Evolutionary conservation across 2,888 invertebrate species (phyloP).

Genomic region (Cerastoderma edule): DNA sequence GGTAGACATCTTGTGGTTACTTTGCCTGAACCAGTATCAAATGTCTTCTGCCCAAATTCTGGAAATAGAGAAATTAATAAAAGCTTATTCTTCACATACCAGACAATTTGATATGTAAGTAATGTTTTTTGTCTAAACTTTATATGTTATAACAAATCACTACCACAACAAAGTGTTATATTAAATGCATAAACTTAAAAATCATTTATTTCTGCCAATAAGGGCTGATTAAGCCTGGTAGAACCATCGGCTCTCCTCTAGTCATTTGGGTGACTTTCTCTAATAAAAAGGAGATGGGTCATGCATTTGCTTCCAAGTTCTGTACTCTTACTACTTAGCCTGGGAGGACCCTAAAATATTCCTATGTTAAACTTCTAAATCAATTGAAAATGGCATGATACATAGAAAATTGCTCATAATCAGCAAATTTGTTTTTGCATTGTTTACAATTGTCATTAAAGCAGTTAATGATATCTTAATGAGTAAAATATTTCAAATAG

Average conservation of each 20-base stretch:
- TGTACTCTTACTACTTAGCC: too few relatives aligned
- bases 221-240: background rate
- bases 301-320: too few relatives aligned
- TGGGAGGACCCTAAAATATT: too few relatives aligned
- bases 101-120: too few relatives aligned
- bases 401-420: background rate
- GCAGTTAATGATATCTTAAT: background rate
- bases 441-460: background rate
- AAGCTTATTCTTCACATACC: background rate
- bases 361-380: background rate
- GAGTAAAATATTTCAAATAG: background rate
- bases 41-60: constrained; percentile 65
- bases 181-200: background rate
- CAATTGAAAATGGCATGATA: background rate
- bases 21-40: constrained; percentile 63
- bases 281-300: too few relatives aligned
- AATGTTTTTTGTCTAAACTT: too few relatives aligned
- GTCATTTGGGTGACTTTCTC: too few relatives aligned
- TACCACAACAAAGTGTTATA: too few relatives aligned
- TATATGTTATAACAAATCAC: too few relatives aligned
- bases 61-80: constrained; percentile 34
- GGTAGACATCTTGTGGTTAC: constrained; percentile 70
- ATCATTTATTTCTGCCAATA: background rate
- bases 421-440: background rate
- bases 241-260: background rate